Evolutionary conservation across 2,113 vertebrate genomes (phyloP), one percentile per base, ranked within the genome.

Genomic region (Isurus oxyrinchus): DNA sequence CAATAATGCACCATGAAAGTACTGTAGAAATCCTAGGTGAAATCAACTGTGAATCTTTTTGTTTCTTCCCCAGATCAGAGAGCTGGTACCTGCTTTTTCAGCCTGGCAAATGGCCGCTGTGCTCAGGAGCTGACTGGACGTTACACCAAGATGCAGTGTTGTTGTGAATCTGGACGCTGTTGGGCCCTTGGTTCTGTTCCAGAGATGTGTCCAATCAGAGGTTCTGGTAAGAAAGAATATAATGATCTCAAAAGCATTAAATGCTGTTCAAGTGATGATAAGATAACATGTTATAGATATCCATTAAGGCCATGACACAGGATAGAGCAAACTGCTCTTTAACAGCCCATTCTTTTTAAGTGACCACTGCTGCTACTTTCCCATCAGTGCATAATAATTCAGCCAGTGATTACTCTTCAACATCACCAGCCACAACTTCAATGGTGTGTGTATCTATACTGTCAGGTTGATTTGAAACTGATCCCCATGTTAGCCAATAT

Each of bases 81-180:
- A 44, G 96, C 96, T 25, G 97, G 97, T 25, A 96, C 96, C 8
- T 98, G 97, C 87, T 98, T 97, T 96, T 91, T 96, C 25, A 97
- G 97, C 55, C 96, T 97, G 86, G 91, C 97, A n/a, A 97, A 96
- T 95, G 97, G 97, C 0, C 97, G 96, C 81, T 98, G 97, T 96
- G 97, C 97, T 79, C 97, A 97, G 95, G 97, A 97, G 96, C 67
- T 97, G 87, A 55, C 97, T 0, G 97, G 97, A 53, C 97, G 86
- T 66, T 96, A 97, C 96, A 97, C 97, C 76, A 97, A 97, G 96
- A 96, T 84, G 53, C 97, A 97, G 95, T 98, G 97, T 96, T 98
- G 97, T 96, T 98, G 97, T 96, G 97, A 97, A n/a, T 96, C 96
- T 49, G 97, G 97, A 11, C 97, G 96, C 8, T 98, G 97, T 96